phyloP scores from a whole-genome alignment of 1,140 invertebrate genomes.

The Phymorhynchus buccinoides region DNA sequence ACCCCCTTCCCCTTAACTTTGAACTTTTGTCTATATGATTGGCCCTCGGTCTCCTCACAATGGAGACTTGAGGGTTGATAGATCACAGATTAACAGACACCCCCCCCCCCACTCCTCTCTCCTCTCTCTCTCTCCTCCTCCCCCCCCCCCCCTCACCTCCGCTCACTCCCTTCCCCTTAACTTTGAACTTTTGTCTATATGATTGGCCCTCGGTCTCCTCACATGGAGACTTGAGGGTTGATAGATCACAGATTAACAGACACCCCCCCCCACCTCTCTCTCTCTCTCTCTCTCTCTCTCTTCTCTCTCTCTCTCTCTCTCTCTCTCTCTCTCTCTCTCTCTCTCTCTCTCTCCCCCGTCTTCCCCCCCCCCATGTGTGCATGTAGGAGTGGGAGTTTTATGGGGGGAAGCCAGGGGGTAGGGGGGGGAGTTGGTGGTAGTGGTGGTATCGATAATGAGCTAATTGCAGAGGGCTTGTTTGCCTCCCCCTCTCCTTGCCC shows the following conservation, averaged over 20 bases:
- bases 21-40: no score
- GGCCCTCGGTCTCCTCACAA: background rate
- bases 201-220: background rate
- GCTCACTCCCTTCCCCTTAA: no score
- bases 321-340: constrained; percentile 38
- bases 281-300: constrained; percentile 33
- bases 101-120: constrained; percentile 31
- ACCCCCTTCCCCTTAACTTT: no score
- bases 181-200: no score
- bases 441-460: no score
- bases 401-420: no score
- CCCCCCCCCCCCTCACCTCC: background rate
- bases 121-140: constrained; percentile 30
- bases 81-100: background rate
- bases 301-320: constrained; percentile 34
- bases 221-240: constrained; percentile 15
- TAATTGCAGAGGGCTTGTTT: no score
- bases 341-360: constrained; percentile 14
- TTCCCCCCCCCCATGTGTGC: background rate
- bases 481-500: background rate
- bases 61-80: no score
- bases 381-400: no score
- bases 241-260: background rate
- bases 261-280: constrained; percentile 24
- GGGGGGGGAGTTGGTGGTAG: no score